Conservation (phyloP, 2,888 invertebrate species). For the Stenotaenia linearis region DNA sequence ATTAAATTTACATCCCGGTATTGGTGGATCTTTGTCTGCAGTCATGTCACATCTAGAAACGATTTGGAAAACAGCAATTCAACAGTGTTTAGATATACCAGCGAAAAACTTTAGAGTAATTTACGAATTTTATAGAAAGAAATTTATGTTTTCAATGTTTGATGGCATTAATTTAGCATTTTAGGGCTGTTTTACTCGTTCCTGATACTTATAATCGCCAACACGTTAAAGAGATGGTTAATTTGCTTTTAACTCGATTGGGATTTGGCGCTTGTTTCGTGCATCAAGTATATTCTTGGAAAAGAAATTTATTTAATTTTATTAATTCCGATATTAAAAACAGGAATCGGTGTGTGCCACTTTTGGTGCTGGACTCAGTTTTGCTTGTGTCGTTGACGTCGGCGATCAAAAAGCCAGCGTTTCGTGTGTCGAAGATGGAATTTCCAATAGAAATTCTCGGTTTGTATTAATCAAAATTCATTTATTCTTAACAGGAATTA, state of each 20-base stretch:
- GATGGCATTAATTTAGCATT: constrained; percentile 59
- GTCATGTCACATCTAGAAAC: constrained; percentile 77
- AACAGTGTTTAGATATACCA: constrained; percentile 68
- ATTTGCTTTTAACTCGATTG: constrained; percentile 68
- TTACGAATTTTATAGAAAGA: not conserved
- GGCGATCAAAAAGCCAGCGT: constrained; percentile 94
- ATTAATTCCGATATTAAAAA: too few relatives aligned
- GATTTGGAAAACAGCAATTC: constrained; percentile 79
- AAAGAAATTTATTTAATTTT: not conserved
- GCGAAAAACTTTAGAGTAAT: constrained; percentile 52
- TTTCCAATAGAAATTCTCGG: constrained; percentile 78
- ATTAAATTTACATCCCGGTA: constrained; percentile 72
- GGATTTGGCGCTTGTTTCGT: constrained; percentile 80
- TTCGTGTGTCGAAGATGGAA: constrained; percentile 93
- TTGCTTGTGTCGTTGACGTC: constrained; percentile 89
- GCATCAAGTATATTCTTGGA: constrained; percentile 60
- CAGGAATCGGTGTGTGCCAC: constrained; percentile 80
- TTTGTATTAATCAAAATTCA: constrained; percentile 42
- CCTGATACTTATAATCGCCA: constrained; percentile 83
- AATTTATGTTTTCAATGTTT: constrained; percentile 9
- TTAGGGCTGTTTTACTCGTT: constrained; percentile 78
- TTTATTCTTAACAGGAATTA: too few relatives aligned
- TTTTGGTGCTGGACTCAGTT: constrained; percentile 74
- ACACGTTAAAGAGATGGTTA: constrained; percentile 77
- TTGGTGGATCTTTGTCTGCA: constrained; percentile 79